phyloP scores from a whole-genome alignment of 2,888 invertebrate genomes.

The Parnassius apollo region DNA sequence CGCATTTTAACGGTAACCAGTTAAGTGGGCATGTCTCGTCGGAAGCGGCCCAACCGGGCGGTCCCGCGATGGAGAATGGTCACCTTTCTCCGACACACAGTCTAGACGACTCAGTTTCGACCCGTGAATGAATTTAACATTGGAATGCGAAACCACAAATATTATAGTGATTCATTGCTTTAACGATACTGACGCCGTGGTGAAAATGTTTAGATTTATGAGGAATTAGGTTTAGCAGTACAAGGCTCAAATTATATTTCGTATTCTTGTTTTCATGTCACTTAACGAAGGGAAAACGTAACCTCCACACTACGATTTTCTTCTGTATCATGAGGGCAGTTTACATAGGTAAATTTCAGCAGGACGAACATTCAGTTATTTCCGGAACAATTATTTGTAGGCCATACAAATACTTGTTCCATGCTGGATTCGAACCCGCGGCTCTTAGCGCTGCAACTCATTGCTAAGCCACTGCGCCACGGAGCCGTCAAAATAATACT shows the following conservation, averaged over 20 bases:
- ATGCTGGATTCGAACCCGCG: too few relatives aligned
- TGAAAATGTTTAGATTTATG: constrained; percentile 43
- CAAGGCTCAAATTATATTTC: background rate
- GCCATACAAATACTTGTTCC: too few relatives aligned
- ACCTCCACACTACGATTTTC: too few relatives aligned
- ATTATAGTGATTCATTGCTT: constrained; percentile 58
- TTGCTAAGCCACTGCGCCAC: too few relatives aligned
- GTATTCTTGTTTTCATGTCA: too few relatives aligned
- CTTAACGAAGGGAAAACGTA: too few relatives aligned
- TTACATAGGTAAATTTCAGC: too few relatives aligned
- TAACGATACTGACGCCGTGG: constrained; percentile 3
- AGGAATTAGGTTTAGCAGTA: constrained; percentile 45
- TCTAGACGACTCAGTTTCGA: constrained; percentile 72
- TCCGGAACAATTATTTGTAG: too few relatives aligned
- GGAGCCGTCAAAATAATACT: too few relatives aligned
- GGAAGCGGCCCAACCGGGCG: constrained; percentile 53
- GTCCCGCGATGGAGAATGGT: constrained; percentile 71
- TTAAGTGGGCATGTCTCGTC: constrained; percentile 52
- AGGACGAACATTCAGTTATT: too few relatives aligned
- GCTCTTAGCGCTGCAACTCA: too few relatives aligned
- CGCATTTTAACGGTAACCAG: constrained; percentile 50
- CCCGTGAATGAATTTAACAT: constrained; percentile 76
- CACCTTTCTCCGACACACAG: constrained; percentile 80
- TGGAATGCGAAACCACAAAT: constrained; percentile 75
- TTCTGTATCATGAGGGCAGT: too few relatives aligned